These are phyloP conservation scores for Pocillopora verrucosa DNA, from an alignment of 64 coral and sea anemone genomes.

Conservation along the genomic window DNA sequence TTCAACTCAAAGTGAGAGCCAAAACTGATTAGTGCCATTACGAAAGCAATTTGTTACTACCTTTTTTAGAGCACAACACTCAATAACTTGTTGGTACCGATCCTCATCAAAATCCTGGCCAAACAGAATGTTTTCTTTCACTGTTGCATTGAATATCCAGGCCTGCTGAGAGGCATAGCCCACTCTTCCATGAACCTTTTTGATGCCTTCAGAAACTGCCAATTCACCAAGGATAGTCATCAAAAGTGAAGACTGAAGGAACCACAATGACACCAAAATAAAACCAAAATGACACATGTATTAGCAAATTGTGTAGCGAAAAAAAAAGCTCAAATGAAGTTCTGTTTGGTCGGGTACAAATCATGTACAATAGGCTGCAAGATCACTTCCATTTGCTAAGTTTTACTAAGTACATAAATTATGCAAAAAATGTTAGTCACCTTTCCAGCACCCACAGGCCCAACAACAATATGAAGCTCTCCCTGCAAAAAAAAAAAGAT, in stretches of 20 bases:
- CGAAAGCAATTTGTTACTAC: neutral
- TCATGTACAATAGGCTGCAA: neutral
- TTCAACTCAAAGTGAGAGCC: too few relatives aligned
- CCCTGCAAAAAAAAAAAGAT: slow-evolving; percentile 46
- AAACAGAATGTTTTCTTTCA: slow-evolving; percentile 93
- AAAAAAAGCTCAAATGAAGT: too few relatives aligned
- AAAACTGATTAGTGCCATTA: neutral
- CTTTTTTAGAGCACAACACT: slow-evolving; percentile 84
- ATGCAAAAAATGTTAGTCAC: slow-evolving; percentile 29
- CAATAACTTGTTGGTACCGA: slow-evolving; percentile 71
- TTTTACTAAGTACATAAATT: neutral
- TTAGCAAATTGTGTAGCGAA: too few relatives aligned
- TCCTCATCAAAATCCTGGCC: slow-evolving; percentile 71
- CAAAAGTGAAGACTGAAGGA: slow-evolving; percentile 81
- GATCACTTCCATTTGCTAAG: neutral
- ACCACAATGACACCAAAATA: neutral
- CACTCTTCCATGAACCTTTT: slow-evolving; percentile 64
- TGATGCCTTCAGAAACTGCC: slow-evolving; percentile 54
- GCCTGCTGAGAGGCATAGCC: slow-evolving; percentile 89
- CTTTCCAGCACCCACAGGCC: slow-evolving; percentile 88
- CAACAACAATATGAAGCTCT: slow-evolving; percentile 82
- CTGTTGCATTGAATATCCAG: slow-evolving; percentile 92
- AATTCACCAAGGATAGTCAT: slow-evolving; percentile 86
- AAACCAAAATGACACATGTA: neutral
- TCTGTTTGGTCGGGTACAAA: too few relatives aligned